Conservation (phyloP, 2,113 vertebrate genomes). For the Hippocampus comes region DNA sequence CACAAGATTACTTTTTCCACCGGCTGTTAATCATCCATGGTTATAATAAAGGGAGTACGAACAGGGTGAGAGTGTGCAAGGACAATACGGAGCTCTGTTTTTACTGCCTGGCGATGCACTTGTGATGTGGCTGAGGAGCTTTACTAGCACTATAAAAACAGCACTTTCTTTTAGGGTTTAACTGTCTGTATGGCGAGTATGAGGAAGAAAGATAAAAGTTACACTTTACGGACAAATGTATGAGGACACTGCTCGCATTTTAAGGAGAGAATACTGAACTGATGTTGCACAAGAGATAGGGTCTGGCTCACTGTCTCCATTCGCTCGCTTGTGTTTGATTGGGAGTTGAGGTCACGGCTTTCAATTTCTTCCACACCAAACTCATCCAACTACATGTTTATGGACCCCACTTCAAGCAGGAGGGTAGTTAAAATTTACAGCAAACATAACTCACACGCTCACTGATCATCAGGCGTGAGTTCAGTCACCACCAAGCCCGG, state of each 20-base stretch:
- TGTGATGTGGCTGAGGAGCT: constrained; percentile 11
- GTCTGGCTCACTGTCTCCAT: not conserved
- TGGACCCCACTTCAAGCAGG: too few relatives aligned
- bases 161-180: not conserved
- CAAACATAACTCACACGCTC: too few relatives aligned
- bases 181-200: not conserved
- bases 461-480: too few relatives aligned
- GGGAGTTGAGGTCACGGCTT: not conserved
- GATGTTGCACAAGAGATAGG: not conserved
- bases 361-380: not conserved
- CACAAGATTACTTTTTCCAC: constrained; percentile 16
- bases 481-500: too few relatives aligned
- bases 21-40: not conserved
- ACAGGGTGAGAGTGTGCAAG: not conserved
- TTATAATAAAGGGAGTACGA: not conserved
- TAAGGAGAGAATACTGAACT: not conserved
- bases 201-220: not conserved
- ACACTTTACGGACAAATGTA: not conserved
- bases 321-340: not conserved
- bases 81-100: not conserved
- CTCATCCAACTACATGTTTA: too few relatives aligned
- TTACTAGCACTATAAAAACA: constrained; percentile 13
- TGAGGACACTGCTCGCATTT: not conserved
- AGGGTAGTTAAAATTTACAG: too few relatives aligned
- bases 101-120: constrained; percentile 8